Evolutionary conservation across 2,888 invertebrate species (phyloP).

Genomic region (Pristionchus exspectatus): DNA sequence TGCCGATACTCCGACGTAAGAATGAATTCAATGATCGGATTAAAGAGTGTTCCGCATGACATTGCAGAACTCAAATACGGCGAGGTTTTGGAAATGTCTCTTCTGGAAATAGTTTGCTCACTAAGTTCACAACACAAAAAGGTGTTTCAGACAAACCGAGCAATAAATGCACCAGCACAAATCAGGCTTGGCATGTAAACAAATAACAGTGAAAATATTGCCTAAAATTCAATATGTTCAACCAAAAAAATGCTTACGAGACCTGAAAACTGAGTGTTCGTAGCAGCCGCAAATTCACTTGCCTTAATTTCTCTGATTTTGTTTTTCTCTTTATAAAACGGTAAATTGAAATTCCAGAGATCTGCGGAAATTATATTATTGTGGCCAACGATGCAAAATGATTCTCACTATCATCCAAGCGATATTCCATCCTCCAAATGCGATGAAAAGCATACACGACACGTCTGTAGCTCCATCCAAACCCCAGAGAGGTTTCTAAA

Average conservation of each 20-base stretch:
- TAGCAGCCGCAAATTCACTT: background rate
- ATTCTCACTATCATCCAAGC: background rate
- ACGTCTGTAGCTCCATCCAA: background rate
- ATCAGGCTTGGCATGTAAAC: background rate
- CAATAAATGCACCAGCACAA: background rate
- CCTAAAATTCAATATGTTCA: background rate
- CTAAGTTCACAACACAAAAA: too few species aligned
- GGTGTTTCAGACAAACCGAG: background rate
- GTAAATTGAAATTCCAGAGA: background rate
- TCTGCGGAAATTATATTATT: background rate
- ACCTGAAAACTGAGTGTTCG: background rate
- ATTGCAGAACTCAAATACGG: background rate
- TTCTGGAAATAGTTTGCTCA: background rate
- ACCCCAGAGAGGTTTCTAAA: background rate
- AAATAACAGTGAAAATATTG: background rate
- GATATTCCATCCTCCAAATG: background rate
- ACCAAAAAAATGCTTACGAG: too few species aligned
- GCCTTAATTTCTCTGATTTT: background rate
- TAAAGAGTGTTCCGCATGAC: background rate
- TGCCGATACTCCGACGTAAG: background rate
- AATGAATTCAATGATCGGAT: background rate
- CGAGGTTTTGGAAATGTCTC: background rate
- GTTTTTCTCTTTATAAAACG: background rate
- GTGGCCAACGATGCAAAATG: background rate
- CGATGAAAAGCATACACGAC: background rate